Percentiles rank a stretch among this genome's conserved stretches.
Conservation (phyloP, 2,113 vertebrate species). For the Gallinago jamesoni region DNA sequence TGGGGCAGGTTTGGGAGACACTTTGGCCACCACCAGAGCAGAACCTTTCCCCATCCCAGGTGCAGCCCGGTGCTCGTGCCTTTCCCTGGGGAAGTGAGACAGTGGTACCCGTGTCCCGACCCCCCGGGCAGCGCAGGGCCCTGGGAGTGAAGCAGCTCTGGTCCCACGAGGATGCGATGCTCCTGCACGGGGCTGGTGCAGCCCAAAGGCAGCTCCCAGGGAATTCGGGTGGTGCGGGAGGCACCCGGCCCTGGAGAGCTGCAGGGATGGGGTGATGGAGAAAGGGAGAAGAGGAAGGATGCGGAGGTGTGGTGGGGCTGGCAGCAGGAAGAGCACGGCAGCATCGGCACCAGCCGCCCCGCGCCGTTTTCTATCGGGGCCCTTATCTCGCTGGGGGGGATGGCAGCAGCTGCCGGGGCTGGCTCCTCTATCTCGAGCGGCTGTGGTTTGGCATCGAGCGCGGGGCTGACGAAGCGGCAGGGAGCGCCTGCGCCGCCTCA, state of each 20-base stretch:
- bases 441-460: constrained; percentile 41
- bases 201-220: neutral
- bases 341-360: neutral
- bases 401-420: constrained; percentile 7
- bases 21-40: neutral
- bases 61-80: neutral
- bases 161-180: rapidly evolving
- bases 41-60: neutral
- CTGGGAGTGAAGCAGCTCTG: rapidly evolving
- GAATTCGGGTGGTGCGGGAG: neutral
- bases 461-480: neutral
- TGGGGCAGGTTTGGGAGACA: neutral
- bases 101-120: rapidly evolving
- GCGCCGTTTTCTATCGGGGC: neutral
- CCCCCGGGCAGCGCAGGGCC: rapidly evolving
- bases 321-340: neutral
- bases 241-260: neutral
- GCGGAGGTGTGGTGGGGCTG: neutral
- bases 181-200: rapidly evolving
- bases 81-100: neutral
- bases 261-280: neutral
- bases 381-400: constrained; percentile 23
- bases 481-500: neutral
- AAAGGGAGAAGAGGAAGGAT: neutral
- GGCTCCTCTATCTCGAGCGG: neutral